Percentiles rank a stretch among this genome's conserved stretches.
phyloP scores from a whole-genome alignment of 2,888 invertebrate genomes.

The Drosophila parthenogenetica region DNA sequence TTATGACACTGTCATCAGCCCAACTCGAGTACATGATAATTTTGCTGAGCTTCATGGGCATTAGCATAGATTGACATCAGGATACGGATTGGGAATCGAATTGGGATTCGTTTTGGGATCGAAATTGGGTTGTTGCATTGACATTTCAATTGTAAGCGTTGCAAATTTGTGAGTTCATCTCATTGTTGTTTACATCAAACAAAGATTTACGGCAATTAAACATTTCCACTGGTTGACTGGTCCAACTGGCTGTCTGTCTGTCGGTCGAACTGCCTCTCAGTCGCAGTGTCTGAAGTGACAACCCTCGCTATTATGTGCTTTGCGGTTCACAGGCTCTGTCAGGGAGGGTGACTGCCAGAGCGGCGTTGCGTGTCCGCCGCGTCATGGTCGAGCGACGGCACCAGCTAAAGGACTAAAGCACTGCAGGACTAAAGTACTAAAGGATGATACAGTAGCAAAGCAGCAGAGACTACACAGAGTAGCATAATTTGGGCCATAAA shows the following conservation, averaged over 20 bases:
- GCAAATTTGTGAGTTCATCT: slow-evolving; percentile 58
- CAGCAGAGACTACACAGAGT: neutral
- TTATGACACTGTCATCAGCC: slow-evolving; percentile 49
- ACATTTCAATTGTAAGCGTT: slow-evolving; percentile 75
- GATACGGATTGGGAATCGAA: slow-evolving; percentile 36
- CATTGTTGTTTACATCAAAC: slow-evolving; percentile 83
- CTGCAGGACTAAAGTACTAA: slow-evolving; percentile 21
- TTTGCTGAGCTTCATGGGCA: slow-evolving; percentile 43
- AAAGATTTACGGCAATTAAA: slow-evolving; percentile 85
- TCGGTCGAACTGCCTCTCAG: neutral
- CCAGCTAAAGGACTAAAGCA: slow-evolving; percentile 25
- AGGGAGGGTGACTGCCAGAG: slow-evolving; percentile 46
- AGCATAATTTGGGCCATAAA: slow-evolving; percentile 72
- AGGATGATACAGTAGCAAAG: too few relatives aligned
- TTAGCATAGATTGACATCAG: slow-evolving; percentile 47
- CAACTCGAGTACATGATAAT: slow-evolving; percentile 8
- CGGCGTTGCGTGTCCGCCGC: slow-evolving; percentile 69
- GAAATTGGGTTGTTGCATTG: slow-evolving; percentile 44
- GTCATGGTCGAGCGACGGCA: slow-evolving; percentile 46
- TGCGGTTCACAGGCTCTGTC: slow-evolving; percentile 75
- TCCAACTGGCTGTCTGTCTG: slow-evolving; percentile 26
- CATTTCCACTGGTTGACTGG: slow-evolving; percentile 57
- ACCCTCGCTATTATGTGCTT: slow-evolving; percentile 82
- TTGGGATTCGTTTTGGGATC: slow-evolving; percentile 1
- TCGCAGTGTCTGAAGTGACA: slow-evolving; percentile 55